Conservation (phyloP, 2,797 vertebrate genomes). For the Paedocypris micromegethes region DNA sequence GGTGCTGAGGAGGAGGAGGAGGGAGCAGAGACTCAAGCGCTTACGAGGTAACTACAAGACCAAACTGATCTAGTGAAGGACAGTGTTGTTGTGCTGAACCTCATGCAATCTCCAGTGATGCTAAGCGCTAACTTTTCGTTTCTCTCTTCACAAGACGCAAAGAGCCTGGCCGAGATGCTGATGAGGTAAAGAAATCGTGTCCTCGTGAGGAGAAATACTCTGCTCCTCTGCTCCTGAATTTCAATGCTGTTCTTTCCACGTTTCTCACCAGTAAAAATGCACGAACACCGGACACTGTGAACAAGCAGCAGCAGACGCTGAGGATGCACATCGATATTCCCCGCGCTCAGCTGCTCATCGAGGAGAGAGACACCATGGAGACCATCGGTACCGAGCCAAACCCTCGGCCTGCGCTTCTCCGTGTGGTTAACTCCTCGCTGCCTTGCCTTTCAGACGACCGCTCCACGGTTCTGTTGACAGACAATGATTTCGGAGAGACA, state of each 20-base stretch:
- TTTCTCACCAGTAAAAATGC: constrained; percentile 85
- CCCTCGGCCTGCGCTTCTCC: too few relatives aligned
- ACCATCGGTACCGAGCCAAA: constrained; percentile 77
- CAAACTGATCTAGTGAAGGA: neutral
- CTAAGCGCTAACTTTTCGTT: too few relatives aligned
- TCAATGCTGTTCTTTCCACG: constrained; percentile 2
- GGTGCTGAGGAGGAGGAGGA: constrained; percentile 84
- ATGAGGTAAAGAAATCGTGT: constrained; percentile 83
- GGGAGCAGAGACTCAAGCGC: constrained; percentile 94
- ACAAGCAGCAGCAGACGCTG: constrained; percentile 94
- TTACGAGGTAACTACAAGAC: constrained; percentile 76
- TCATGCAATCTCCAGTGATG: neutral
- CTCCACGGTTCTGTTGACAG: constrained; percentile 92
- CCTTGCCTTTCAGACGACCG: constrained; percentile 77
- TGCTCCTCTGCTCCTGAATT: neutral
- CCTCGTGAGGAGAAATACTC: too few relatives aligned
- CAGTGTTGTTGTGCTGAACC: neutral
- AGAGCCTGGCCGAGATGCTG: constrained; percentile 98
- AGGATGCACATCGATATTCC: constrained; percentile 99
- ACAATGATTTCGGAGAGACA: constrained; percentile 95
- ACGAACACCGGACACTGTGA: constrained; percentile 90
- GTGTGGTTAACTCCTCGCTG: too few relatives aligned
- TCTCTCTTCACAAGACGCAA: constrained; percentile 82
- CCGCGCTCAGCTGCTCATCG: constrained; percentile 95
- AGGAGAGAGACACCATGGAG: constrained; percentile 98